phyloP scores from a whole-genome alignment of 2,797 vertebrate species.

The Anguilla megastoma region DNA sequence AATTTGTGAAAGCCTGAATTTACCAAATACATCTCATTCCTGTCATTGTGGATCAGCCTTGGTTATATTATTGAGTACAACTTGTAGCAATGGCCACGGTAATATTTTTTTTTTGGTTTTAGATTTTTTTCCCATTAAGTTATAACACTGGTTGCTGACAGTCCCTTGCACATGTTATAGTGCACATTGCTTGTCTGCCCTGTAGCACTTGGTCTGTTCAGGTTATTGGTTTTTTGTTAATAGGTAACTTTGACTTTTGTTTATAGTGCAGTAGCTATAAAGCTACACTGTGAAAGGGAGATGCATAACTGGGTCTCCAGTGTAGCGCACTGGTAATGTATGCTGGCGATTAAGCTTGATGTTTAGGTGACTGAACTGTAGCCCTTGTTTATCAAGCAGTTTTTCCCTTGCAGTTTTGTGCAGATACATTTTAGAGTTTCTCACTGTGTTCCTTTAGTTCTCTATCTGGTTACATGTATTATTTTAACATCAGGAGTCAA shows the following conservation, averaged over 20 bases:
- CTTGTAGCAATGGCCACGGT: not conserved
- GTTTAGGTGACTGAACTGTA: not conserved
- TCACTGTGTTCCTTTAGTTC: not conserved
- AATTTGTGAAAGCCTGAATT: not conserved
- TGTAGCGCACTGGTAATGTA: not conserved
- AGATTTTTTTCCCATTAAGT: not conserved
- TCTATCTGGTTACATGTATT: not conserved
- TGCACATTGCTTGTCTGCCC: not conserved
- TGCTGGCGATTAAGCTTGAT: not conserved
- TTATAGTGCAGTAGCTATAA: not conserved
- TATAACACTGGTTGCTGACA: not conserved
- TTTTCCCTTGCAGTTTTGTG: not conserved
- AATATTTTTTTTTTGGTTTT: not conserved
- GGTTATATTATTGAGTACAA: constrained; percentile 39
- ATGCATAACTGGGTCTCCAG: not conserved
- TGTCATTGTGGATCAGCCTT: constrained; percentile 41
- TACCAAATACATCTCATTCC: constrained; percentile 39
- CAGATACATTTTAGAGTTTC: not conserved
- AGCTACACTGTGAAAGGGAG: not conserved
- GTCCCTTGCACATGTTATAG: not conserved
- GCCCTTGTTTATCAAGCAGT: not conserved
- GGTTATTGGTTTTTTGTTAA: not conserved
- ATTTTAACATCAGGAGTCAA: constrained; percentile 24
- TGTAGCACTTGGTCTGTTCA: not conserved
- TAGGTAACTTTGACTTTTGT: not conserved